A percentile compares a stretch with the other conserved stretches of the same genome.
phyloP scores from a whole-genome alignment of 1,140 invertebrate species.

The Zaprionus ornatus region DNA sequence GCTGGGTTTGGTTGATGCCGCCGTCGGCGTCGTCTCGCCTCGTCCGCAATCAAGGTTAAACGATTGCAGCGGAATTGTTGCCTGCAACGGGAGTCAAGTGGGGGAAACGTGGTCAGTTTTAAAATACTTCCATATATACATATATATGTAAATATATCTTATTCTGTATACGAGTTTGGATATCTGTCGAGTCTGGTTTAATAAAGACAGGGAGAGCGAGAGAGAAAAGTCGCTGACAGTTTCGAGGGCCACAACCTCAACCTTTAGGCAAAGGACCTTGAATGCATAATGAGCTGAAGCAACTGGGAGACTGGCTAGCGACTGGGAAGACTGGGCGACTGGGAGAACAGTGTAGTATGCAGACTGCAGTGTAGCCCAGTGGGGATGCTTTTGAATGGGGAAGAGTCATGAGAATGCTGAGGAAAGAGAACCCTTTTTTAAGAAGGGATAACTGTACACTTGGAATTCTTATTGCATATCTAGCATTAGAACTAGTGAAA shows the following conservation, averaged over 20 bases:
- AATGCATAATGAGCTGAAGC: constrained; percentile 75
- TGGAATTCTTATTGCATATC: no score
- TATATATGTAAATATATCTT: not conserved
- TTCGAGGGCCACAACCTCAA: constrained; percentile 62
- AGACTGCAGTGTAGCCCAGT: not conserved
- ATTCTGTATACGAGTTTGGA: not conserved
- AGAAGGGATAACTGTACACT: not conserved
- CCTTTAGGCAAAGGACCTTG: constrained; percentile 76
- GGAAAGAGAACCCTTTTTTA: not conserved
- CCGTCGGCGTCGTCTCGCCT: constrained; percentile 47
- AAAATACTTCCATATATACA: constrained; percentile 55
- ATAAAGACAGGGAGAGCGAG: constrained; percentile 41
- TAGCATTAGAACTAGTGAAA: no score
- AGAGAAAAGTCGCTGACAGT: constrained; percentile 72
- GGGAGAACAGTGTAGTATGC: not conserved
- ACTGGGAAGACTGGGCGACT: not conserved
- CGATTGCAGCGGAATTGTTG: constrained; percentile 83
- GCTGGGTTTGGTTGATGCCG: constrained; percentile 48
- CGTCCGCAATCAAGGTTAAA: constrained; percentile 83
- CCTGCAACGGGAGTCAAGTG: constrained; percentile 58
- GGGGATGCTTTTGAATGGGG: not conserved
- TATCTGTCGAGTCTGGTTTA: constrained; percentile 69
- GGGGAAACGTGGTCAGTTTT: constrained; percentile 55
- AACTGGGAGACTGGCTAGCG: not conserved
- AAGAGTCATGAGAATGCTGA: not conserved